Conservation (phyloP, 2,113 vertebrate species). For the Onychostoma macrolepis region DNA sequence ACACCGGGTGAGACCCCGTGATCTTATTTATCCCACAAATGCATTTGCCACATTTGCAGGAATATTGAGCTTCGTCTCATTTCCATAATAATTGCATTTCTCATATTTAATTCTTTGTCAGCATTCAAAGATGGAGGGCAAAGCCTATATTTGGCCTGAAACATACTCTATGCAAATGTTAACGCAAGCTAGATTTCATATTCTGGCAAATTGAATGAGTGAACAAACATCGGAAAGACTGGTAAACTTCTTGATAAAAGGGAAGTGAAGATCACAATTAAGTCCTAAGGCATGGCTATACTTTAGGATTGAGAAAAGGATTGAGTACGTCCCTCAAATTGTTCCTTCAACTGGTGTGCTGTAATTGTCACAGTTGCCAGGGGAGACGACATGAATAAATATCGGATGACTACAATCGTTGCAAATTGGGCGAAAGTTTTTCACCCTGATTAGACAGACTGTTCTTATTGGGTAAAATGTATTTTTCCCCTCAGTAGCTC, state of each 20-base stretch:
- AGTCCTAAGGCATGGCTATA: neutral
- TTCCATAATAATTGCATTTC: slow-evolving; percentile 13
- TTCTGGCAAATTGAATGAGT: neutral
- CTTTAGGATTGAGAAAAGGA: neutral
- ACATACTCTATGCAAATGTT: neutral
- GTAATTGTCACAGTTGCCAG: slow-evolving; percentile 28
- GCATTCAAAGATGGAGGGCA: neutral
- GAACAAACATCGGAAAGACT: neutral
- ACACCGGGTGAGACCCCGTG: neutral
- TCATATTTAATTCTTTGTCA: neutral
- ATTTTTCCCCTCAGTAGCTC: neutral
- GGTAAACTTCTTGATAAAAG: neutral
- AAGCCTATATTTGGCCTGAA: neutral
- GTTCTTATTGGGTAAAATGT: neutral
- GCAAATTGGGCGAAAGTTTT: neutral
- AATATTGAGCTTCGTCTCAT: neutral
- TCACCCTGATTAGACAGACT: slow-evolving; percentile 1
- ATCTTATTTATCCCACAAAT: slow-evolving; percentile 15
- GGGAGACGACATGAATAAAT: slow-evolving; percentile 6
- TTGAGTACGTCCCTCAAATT: neutral
- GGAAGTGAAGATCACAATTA: slow-evolving; percentile 4
- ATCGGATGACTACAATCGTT: neutral
- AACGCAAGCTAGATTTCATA: neutral
- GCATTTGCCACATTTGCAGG: neutral
- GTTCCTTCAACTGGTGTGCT: slow-evolving; percentile 4